Evolutionary conservation across 2,888 invertebrate genomes (phyloP).

Genomic region (Cantharis flavilabris): DNA sequence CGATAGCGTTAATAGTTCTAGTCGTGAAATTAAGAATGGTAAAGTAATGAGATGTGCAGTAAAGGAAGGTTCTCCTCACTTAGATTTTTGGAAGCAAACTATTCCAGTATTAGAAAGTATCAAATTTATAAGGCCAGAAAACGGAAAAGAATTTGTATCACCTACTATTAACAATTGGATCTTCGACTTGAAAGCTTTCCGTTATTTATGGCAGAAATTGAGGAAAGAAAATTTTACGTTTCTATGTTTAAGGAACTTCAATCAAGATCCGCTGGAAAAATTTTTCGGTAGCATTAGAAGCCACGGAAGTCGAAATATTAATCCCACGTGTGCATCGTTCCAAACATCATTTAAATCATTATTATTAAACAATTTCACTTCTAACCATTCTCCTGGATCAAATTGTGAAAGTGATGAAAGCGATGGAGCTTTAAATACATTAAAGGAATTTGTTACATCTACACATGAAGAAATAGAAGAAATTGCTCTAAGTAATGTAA

Average conservation of each 20-base stretch:
- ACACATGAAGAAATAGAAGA: background rate
- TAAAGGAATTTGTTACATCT: background rate
- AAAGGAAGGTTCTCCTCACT: background rate
- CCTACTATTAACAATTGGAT: background rate
- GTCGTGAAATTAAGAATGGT: background rate
- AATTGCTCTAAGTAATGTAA: background rate
- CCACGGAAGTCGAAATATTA: constrained; percentile 25
- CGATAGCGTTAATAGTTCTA: background rate
- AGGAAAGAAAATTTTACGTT: background rate
- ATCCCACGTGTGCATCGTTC: constrained; percentile 23
- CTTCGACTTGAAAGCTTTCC: background rate
- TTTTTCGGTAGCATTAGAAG: constrained; percentile 23
- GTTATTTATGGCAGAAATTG: background rate
- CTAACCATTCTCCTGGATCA: constrained; percentile 24
- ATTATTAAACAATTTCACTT: constrained; percentile 29
- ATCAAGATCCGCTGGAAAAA: constrained; percentile 33
- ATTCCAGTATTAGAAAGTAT: background rate
- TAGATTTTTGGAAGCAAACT: background rate
- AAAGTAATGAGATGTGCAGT: background rate
- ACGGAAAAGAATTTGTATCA: background rate
- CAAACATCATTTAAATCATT: constrained; percentile 24
- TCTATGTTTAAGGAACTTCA: background rate
- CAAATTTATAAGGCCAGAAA: background rate
- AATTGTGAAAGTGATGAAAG: constrained; percentile 30
- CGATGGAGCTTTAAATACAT: background rate